Conservation (phyloP, 2,113 vertebrate species). For the Sinocyclocheilus maitianheensis region DNA sequence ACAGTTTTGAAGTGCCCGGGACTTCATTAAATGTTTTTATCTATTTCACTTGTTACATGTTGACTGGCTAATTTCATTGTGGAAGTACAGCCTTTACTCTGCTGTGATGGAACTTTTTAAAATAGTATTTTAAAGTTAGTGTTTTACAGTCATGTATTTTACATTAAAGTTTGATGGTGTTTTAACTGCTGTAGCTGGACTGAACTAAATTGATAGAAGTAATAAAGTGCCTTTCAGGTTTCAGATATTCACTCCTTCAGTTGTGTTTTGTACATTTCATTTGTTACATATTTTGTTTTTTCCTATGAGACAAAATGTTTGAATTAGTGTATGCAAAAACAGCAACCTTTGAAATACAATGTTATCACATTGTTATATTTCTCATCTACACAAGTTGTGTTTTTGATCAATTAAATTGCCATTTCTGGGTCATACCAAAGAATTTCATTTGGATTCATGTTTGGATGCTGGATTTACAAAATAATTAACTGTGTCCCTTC, state of each 20-base stretch:
- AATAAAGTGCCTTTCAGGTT: slow-evolving; percentile 48
- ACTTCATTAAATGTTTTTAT: background rate
- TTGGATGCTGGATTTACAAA: background rate
- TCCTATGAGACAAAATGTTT: background rate
- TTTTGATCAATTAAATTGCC: background rate
- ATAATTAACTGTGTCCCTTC: background rate
- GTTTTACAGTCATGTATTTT: background rate
- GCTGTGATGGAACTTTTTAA: background rate
- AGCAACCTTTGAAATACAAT: background rate
- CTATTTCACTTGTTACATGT: background rate
- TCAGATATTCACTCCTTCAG: background rate
- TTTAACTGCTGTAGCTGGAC: background rate
- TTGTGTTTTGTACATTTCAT: background rate
- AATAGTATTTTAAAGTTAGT: background rate
- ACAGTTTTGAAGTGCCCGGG: too few relatives aligned
- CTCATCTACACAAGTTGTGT: background rate
- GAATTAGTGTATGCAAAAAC: background rate
- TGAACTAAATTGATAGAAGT: slow-evolving; percentile 16
- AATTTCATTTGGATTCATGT: background rate
- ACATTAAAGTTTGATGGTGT: background rate
- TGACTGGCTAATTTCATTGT: background rate
- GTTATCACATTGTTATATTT: background rate
- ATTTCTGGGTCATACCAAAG: background rate
- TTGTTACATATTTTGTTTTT: background rate
- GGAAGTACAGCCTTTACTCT: background rate